phyloP scores from a whole-genome alignment of 2,888 invertebrate species.

The Mantis religiosa region DNA sequence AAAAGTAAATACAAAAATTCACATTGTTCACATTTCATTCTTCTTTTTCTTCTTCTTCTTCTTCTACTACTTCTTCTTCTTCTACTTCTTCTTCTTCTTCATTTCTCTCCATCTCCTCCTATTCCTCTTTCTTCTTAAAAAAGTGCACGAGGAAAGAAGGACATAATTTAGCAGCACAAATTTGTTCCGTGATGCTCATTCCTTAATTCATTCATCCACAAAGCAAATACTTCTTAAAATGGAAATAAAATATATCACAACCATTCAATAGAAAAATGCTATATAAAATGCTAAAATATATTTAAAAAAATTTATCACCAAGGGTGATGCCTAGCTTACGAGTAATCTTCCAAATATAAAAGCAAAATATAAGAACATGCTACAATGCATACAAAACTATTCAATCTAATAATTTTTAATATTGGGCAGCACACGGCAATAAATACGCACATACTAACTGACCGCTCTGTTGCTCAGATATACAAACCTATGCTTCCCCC shows the following conservation, averaged over 20 bases:
- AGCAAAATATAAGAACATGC: neutral
- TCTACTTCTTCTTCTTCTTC: too few relatives aligned
- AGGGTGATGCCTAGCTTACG: neutral
- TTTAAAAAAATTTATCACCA: neutral
- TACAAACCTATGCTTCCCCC: neutral
- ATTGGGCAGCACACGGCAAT: neutral
- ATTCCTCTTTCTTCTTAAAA: neutral
- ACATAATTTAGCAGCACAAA: slow-evolving; percentile 17
- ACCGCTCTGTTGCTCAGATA: neutral
- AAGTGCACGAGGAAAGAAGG: slow-evolving; percentile 31
- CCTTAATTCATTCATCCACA: slow-evolving; percentile 19
- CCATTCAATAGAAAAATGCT: slow-evolving; percentile 29
- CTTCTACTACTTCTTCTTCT: neutral
- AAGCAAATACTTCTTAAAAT: slow-evolving; percentile 7
- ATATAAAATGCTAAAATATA: slow-evolving; percentile 22
- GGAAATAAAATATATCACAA: slow-evolving; percentile 31
- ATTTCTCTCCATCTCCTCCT: neutral
- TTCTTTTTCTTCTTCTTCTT: slow-evolving; percentile 19
- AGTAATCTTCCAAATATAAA: neutral
- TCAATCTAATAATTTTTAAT: neutral
- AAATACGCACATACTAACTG: neutral
- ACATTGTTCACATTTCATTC: slow-evolving; percentile 15
- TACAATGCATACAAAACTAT: neutral
- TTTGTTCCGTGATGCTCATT: slow-evolving; percentile 14
- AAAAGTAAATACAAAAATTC: slow-evolving; percentile 18